Base-by-base conservation (phyloP, 2,113 vertebrate species). In the Actinemys pallida region DNA sequence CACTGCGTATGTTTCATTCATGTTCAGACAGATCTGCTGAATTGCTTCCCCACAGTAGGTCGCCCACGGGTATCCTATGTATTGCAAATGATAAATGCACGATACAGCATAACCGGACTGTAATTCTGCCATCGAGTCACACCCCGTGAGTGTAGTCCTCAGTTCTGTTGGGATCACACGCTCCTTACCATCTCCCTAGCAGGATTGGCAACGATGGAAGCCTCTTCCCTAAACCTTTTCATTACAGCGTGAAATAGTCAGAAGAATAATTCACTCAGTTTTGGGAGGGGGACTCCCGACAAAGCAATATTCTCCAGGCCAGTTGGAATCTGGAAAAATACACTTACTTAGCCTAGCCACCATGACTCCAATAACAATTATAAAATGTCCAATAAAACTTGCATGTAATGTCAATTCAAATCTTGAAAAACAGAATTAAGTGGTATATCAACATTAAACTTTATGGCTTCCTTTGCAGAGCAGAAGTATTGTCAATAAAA, bases 321-420 rank as follows among this genome's bases (percentile, higher is more conserved):
- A 87, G 86, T 90, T 87, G 92, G 91, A 95, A 97, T 81, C 96
- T 97, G 96, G 96, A 97, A 97, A 97, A 96, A 96, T 93, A 92
- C 94, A 94, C 94, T 96, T 83, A 84, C 92, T 87, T 83, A 81
- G 95, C 94, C 96, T 93, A 96, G 98, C 98, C 98, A 98, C 97
- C 97, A 91, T 86, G 98, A 98, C 98, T 98, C 98, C 98, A 98
- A 97, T 98, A 98, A 98, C 98, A 97, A 98, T 98, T 98, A 98
- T 98, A 97, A 98, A 98, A 98, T 97, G 96, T 97, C 96, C 96
- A 96, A 97, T 98, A 98, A 98, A 98, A 97, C 95, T 94, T 86
- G 97, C 95, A 96, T 97, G 97, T 96, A 98, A 98, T 97, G 98
- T 98, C 97, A 98, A 97, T 97, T 97, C 97, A 93, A 97, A 98